phyloP scores from a whole-genome alignment of 2,888 invertebrate species.

The Dimorphilus gyrociliatus region DNA sequence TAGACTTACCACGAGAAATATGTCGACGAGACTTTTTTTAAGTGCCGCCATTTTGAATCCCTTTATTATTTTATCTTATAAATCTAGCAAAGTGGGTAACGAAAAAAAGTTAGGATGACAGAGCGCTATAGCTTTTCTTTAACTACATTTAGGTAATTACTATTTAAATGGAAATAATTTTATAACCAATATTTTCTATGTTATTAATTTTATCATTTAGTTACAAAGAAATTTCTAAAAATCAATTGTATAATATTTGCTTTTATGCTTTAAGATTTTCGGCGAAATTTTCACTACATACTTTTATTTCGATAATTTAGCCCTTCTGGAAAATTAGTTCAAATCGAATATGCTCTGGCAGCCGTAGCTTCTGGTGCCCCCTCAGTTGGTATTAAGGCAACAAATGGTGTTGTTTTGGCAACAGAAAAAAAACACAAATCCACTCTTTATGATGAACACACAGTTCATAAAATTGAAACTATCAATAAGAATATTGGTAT shows the following conservation, averaged over 20 bases:
- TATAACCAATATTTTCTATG: constrained; percentile 1
- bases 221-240: too few species aligned
- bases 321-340: constrained; percentile 95
- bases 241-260: background rate
- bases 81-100: too few species aligned
- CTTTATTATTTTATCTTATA: too few species aligned
- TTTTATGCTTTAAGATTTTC: constrained; percentile 1
- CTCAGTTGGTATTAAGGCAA: constrained; percentile 94
- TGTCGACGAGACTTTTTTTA: too few species aligned
- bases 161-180: constrained; percentile 1
- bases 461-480: constrained; percentile 88
- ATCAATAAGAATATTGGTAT: constrained; percentile 87
- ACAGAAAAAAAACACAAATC: constrained; percentile 98
- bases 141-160: constrained; percentile 58
- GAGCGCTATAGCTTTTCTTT: constrained; percentile 93
- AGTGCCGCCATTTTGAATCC: too few species aligned
- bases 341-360: constrained; percentile 97
- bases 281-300: constrained; percentile 1
- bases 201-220: background rate
- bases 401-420: constrained; percentile 93
- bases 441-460: constrained; percentile 85
- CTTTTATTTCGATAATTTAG: constrained; percentile 44
- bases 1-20: too few species aligned
- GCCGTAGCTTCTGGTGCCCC: constrained; percentile 97
- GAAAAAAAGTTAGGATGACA: too few species aligned